A percentile compares a stretch with the other conserved stretches of the same genome.
These are phyloP conservation scores for Mactromeris polynyma DNA, from an alignment of 2,888 invertebrate species.

Conservation along the genomic window DNA sequence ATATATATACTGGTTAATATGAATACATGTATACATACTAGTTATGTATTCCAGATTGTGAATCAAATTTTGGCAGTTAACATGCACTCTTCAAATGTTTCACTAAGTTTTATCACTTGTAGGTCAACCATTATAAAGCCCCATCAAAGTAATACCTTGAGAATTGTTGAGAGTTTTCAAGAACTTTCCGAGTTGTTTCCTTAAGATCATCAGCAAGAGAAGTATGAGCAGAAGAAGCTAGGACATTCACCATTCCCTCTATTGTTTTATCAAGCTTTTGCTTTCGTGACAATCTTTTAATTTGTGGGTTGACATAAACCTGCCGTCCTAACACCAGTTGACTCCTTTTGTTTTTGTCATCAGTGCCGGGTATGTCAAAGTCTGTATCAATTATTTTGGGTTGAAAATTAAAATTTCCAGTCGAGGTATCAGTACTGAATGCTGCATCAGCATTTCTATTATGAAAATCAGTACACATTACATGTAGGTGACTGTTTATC, in stretches of 20 bases:
- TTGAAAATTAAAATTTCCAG: constrained; percentile 14
- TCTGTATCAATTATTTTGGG: neutral
- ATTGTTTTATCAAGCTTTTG: neutral
- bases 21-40: too few species aligned
- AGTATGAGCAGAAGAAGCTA: neutral
- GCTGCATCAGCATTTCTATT: neutral
- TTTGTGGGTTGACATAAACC: constrained; percentile 17
- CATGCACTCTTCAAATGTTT: too few species aligned
- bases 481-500: neutral
- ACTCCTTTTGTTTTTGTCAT: neutral
- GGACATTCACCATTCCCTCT: neutral
- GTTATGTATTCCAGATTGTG: too few species aligned
- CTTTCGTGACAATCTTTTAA: constrained; percentile 15
- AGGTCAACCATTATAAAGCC: too few species aligned
- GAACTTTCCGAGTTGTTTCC: constrained; percentile 69
- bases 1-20: too few species aligned
- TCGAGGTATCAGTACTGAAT: neutral
- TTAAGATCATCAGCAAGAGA: constrained; percentile 63
- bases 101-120: too few species aligned
- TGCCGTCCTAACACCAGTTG: neutral
- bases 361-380: neutral
- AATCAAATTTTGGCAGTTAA: too few species aligned
- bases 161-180: constrained; percentile 65
- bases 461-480: neutral
- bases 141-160: constrained; percentile 39